phyloP scores from a whole-genome alignment of 1,140 invertebrate species.

The Saccostrea glomerata region DNA sequence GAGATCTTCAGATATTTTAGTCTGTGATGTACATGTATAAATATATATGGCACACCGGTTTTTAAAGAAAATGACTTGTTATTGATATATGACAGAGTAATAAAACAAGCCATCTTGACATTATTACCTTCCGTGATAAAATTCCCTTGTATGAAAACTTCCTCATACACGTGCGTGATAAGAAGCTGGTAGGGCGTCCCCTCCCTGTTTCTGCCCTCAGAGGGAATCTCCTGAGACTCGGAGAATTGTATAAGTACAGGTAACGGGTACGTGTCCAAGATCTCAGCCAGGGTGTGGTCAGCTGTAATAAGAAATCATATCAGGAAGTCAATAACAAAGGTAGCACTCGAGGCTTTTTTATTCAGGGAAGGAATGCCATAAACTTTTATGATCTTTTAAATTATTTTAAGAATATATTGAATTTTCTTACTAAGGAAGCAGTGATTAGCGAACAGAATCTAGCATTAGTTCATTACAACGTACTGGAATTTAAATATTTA shows the following conservation, averaged over 20 bases:
- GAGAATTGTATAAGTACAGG: constrained; percentile 8
- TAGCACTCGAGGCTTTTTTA: not conserved
- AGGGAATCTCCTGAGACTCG: not conserved
- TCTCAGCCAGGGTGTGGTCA: not conserved
- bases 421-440: no score
- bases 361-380: not conserved
- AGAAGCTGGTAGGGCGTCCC: not conserved
- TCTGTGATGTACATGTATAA: no score
- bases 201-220: not conserved
- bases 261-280: not conserved
- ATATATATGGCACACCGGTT: no score
- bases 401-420: not conserved
- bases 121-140: constrained; percentile 11
- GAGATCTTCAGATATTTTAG: no score
- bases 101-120: no score
- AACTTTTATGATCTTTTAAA: not conserved
- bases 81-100: no score
- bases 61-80: no score
- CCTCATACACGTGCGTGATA: not conserved
- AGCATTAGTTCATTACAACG: no score
- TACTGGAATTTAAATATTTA: no score
- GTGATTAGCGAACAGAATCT: no score
- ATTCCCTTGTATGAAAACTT: constrained; percentile 12
- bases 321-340: not conserved
- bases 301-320: not conserved